Percentiles rank a stretch among this genome's conserved stretches.
phyloP scores from a whole-genome alignment of 2,888 invertebrate species.

The Orthosia gracilis region DNA sequence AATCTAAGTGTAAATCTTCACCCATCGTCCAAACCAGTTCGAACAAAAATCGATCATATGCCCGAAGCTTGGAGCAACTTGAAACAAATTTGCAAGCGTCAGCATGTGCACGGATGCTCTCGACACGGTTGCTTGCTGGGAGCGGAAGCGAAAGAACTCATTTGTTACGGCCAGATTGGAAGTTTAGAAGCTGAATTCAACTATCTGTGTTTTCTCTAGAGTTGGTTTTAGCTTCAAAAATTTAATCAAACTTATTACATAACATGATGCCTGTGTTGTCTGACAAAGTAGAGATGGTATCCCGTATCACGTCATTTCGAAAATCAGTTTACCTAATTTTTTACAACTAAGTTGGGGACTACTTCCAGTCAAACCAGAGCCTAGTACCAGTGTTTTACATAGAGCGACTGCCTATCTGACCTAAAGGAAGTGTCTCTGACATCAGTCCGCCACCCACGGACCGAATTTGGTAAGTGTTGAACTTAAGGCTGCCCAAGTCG shows the following conservation, averaged over 20 bases:
- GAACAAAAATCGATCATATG: conserved; percentile 48
- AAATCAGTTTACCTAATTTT: too few species aligned
- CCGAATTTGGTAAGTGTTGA: too few species aligned
- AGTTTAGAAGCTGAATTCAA: conserved; percentile 22
- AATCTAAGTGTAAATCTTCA: conserved; percentile 8
- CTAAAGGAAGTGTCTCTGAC: too few species aligned
- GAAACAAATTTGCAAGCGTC: conserved; percentile 55
- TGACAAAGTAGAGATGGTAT: too few species aligned
- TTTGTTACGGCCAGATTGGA: conserved; percentile 40
- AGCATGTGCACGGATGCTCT: conserved; percentile 51
- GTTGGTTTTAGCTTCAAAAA: background rate
- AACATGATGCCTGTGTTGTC: too few species aligned
- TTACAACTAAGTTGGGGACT: too few species aligned
- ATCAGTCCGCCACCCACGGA: too few species aligned
- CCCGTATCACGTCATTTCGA: too few species aligned
- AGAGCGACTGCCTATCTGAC: too few species aligned
- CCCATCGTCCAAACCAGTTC: conserved; percentile 18
- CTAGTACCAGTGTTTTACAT: too few species aligned
- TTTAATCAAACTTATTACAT: background rate
- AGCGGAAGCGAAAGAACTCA: conserved; percentile 51
- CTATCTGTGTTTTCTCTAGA: conserved; percentile 1
- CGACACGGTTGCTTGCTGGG: conserved; percentile 42
- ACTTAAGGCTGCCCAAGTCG: too few species aligned
- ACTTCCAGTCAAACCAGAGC: too few species aligned
- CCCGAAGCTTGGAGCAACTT: conserved; percentile 31